Base-by-base conservation (phyloP, 2,888 invertebrate species). In the Loripinus fragilis region DNA sequence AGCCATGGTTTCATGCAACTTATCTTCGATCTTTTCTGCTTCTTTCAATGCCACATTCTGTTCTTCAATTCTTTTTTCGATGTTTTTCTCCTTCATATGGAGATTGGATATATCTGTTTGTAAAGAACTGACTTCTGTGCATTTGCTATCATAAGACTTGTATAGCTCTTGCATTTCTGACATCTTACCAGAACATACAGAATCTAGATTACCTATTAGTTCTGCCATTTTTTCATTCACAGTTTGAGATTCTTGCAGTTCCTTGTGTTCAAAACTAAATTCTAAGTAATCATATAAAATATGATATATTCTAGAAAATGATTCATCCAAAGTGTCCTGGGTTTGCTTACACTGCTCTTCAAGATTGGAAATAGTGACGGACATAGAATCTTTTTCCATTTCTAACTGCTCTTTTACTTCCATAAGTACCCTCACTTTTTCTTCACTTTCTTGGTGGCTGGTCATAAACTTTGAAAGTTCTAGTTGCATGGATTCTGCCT, bases 1-100 rank as follows among this genome's bases (percentile, higher is more conserved):
- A 7, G 38, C 25, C 15, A 67, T 23, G n/a, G 65, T 38, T 17
- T 66, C 48, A 3, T 72, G 38, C 3, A 72, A 17, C 55, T 85
- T 71, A 41, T 87, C 60, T 41, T 87, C 86, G 35, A 68, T 66
- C 76, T 73, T 68, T 88, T 88, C 64, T 86, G 79, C 35, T 42
- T 75, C 50, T 76, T 66, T 52, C 87, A 87, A 10, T 81, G 75
- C 48, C 2, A 33, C 1, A 33, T 33, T 60, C 20, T 60, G 60
- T 33, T 10, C 33, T 10, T 60, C 60, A 33, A 60, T 60, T 33
- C 28, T 28, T 10, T 33, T 33, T 33, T 2, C 2, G 33, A 15
- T 7, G 28, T 64, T n/a, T 12, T 28, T 48, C 20, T 68, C 52
- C 52, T 60, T 70, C 8, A 71, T 8, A n/a, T 55, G 15, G 55